Percentiles rank a stretch among this genome's conserved stretches.
phyloP scores from a whole-genome alignment of 2,797 vertebrate species.

The Podarcis siculus region DNA sequence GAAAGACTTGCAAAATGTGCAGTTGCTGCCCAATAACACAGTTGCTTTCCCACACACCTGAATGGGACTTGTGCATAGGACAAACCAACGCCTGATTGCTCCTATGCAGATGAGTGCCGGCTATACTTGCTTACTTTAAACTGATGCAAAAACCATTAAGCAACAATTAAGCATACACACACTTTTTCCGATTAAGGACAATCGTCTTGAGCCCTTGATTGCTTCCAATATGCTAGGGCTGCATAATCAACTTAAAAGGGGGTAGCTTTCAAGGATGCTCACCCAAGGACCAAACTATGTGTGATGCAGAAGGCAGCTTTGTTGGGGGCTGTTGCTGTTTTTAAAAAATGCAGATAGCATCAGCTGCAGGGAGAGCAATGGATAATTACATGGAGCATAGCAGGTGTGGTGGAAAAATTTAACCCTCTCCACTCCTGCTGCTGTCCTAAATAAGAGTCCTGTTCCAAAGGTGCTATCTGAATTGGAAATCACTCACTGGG shows the following conservation, averaged over 20 bases:
- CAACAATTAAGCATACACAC: neutral
- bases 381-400: neutral
- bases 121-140: neutral
- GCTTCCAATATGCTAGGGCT: neutral
- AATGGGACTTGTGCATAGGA: neutral
- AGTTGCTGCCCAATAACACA: neutral
- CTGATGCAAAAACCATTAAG: neutral
- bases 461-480: neutral
- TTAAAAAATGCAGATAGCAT: neutral
- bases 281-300: neutral
- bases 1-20: neutral
- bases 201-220: neutral
- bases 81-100: neutral
- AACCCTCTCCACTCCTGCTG: no score
- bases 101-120: no score
- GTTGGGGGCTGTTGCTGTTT: neutral
- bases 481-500: neutral
- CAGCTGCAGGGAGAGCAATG: neutral
- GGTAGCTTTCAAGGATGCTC: neutral
- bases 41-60: neutral
- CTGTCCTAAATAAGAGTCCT: neutral
- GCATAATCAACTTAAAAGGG: neutral
- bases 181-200: neutral
- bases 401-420: neutral
- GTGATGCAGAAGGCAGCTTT: neutral